Conservation (phyloP, 1,140 invertebrate species). For the Phortica variegata region DNA sequence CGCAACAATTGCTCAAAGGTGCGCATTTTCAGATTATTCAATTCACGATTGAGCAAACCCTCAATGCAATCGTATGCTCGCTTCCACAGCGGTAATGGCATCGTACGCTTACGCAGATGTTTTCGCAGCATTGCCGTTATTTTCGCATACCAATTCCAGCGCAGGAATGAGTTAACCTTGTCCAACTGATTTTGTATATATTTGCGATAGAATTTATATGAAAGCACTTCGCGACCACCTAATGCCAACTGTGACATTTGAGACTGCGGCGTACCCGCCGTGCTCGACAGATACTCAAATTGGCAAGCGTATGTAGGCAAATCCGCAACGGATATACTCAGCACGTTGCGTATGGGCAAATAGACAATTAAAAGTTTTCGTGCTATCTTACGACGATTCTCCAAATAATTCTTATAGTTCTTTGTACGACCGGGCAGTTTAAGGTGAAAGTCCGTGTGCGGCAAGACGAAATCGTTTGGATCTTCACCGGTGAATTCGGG, state of each 20-base stretch:
- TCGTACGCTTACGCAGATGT: slow-evolving; percentile 42
- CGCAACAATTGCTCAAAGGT: slow-evolving; percentile 61
- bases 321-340: slow-evolving; percentile 60
- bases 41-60: slow-evolving; percentile 60
- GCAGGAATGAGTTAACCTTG: slow-evolving; percentile 49
- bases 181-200: slow-evolving; percentile 51
- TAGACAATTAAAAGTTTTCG: slow-evolving; percentile 64
- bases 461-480: slow-evolving; percentile 32
- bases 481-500: slow-evolving; percentile 41
- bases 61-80: slow-evolving; percentile 49
- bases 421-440: slow-evolving; percentile 60
- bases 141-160: slow-evolving; percentile 56
- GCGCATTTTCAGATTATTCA: slow-evolving; percentile 59
- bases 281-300: slow-evolving; percentile 55
- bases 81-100: slow-evolving; percentile 37
- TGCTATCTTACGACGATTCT: slow-evolving; percentile 61
- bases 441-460: slow-evolving; percentile 28
- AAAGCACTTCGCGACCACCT: slow-evolving; percentile 31
- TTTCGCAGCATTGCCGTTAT: slow-evolving; percentile 51
- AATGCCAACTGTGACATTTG: slow-evolving; percentile 57
- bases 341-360: slow-evolving; percentile 63
- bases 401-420: slow-evolving; percentile 62
- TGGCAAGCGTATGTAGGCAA: slow-evolving; percentile 56
- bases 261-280: slow-evolving; percentile 52
- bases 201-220: slow-evolving; percentile 52